Base-by-base conservation (phyloP, 2,113 vertebrate genomes). In the Periophthalmodon schlosseri region DNA sequence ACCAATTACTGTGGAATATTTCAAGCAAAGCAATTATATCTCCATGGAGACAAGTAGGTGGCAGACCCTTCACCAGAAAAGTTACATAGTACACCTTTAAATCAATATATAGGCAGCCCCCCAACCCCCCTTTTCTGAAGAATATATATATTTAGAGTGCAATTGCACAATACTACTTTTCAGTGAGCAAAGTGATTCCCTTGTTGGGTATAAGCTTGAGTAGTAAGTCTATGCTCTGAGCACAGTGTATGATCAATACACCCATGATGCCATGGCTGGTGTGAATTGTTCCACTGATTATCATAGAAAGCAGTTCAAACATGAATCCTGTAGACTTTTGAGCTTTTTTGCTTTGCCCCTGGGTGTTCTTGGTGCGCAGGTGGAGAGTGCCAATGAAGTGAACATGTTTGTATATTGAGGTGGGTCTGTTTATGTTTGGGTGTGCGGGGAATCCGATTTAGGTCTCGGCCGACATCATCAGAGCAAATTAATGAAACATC, bases 401-500 rank as follows among this genome's bases (percentile, higher is more conserved):
- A n/a, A 52, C 75, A 13, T 65, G 76, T 1, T 15, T 34, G 28
- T 1, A 16, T 50, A n/a, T 36, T 21, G 68, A 23, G 49, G 44
- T 68, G 64, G 3, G 18, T 46, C 34, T 66, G 63, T 50, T 52
- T 33, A 24, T 20, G 46, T 46, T 74, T 23, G 13, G 23, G 3
- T 5, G 49, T 47, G 7, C 67, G 21, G 15, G 71, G 63, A 72
- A 34, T 66, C 58, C 69, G 39, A 3, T 2, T 1, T 54, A 70
- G 34, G 49, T 58, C 60, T 47, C 49, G 64, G 28, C 72, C 28
- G 49, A 23, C 0, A 0, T 78, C 39, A 39, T 33, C 47, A n/a
- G 68, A 79, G 57, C 34, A 72, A 76, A 69, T 78, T n/a, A 73
- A 75, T 76, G 58, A 66, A 77, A 61, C 61, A 73, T 79, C 68